Conservation (phyloP, 2,888 invertebrate genomes). For the Tanaodytes sp. region DNA sequence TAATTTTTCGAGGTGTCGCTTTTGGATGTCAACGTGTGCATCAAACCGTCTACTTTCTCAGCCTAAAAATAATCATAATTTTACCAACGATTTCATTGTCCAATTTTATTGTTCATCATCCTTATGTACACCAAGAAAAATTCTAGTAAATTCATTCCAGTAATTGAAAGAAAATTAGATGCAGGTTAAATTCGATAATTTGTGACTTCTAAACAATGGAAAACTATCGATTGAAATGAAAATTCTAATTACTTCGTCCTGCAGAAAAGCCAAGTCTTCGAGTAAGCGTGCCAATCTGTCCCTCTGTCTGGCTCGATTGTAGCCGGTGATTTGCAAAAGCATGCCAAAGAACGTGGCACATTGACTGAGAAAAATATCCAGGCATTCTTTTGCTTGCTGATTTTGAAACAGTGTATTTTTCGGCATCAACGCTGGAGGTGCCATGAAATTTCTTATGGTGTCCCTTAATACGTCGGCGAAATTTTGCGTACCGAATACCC, state of each 20-base stretch:
- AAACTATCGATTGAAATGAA: too few relatives aligned
- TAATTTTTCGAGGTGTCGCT: slow-evolving; percentile 82
- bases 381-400: slow-evolving; percentile 86
- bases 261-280: slow-evolving; percentile 91
- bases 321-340: slow-evolving; percentile 91
- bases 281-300: slow-evolving; percentile 92
- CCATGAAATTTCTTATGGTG: slow-evolving; percentile 89
- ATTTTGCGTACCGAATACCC: slow-evolving; percentile 77
- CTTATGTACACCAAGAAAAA: too few relatives aligned
- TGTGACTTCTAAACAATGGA: too few relatives aligned
- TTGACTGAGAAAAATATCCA: slow-evolving; percentile 90
- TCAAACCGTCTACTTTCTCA: slow-evolving; percentile 89
- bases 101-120: too few relatives aligned
- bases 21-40: slow-evolving; percentile 81
- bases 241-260: slow-evolving; percentile 96
- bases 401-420: slow-evolving; percentile 81
- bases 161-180: too few relatives aligned
- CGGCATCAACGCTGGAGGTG: slow-evolving; percentile 88
- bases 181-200: too few relatives aligned
- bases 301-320: slow-evolving; percentile 94
- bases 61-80: slow-evolving; percentile 76
- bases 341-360: slow-evolving; percentile 90
- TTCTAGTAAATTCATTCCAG: too few relatives aligned
- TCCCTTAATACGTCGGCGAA: slow-evolving; percentile 89
- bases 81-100: too few relatives aligned